Conservation (phyloP, 2,888 invertebrate genomes). For the Heliconius aoede region DNA sequence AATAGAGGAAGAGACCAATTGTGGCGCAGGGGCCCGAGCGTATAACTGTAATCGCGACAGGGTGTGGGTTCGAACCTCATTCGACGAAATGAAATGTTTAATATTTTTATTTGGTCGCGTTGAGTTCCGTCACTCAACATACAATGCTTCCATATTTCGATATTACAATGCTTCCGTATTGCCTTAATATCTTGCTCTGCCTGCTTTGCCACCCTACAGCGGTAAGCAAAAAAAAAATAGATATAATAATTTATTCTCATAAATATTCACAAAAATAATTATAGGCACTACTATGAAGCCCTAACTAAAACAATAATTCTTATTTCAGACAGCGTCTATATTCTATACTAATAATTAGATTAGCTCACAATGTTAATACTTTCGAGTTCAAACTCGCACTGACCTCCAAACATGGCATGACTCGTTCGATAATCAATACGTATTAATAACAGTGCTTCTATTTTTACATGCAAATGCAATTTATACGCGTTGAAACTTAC, state of each 20-base stretch:
- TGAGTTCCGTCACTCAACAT: no score
- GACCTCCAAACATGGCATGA: slow-evolving; percentile 7
- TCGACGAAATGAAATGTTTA: no score
- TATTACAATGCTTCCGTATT: no score
- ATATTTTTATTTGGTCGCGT: no score
- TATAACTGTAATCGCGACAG: no score
- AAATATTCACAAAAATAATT: background rate
- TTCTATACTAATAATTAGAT: background rate
- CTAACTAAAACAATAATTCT: background rate
- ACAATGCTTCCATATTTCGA: no score
- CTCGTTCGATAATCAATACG: slow-evolving; percentile 5
- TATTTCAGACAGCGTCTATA: background rate
- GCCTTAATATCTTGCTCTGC: no score
- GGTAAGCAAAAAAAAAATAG: no score
- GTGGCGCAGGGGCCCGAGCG: no score
- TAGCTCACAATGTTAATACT: background rate
- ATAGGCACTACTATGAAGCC: background rate
- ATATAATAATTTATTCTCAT: background rate
- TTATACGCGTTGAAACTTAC: slow-evolving; percentile 22
- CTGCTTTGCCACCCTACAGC: no score
- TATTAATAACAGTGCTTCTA: slow-evolving; percentile 20
- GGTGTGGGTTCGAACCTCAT: no score
- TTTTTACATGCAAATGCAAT: slow-evolving; percentile 26
- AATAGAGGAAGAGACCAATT: no score
- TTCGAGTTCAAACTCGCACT: background rate